phyloP scores from a whole-genome alignment of 1,140 invertebrate species.

The Sarcophaga peregrina region DNA sequence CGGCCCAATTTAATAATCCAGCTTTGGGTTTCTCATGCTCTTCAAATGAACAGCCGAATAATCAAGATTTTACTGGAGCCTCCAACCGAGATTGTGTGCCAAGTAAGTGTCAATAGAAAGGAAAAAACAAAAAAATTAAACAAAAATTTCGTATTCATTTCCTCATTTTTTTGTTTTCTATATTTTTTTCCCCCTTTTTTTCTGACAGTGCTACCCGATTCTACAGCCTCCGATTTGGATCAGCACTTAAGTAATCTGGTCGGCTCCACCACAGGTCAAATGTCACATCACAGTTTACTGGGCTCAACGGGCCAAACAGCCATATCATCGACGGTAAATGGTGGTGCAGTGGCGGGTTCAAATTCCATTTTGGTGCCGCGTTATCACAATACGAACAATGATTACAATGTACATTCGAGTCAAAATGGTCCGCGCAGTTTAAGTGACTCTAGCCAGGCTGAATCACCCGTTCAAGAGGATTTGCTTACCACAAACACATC shows the following conservation, averaged over 20 bases:
- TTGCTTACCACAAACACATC: conserved; percentile 72
- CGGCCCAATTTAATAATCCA: conserved; percentile 76
- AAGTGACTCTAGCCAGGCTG: conserved; percentile 83
- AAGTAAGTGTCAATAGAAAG: conserved; percentile 55
- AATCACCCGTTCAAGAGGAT: conserved; percentile 84
- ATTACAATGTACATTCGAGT: conserved; percentile 65
- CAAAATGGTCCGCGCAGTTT: conserved; percentile 74
- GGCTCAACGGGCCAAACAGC: conserved; percentile 63
- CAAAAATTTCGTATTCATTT: neutral
- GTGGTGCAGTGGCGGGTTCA: conserved; percentile 51
- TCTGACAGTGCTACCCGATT: conserved; percentile 76
- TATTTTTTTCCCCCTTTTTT: conserved; percentile 1
- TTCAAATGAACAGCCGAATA: conserved; percentile 76
- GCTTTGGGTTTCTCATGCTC: conserved; percentile 74
- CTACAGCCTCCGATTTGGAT: conserved; percentile 79
- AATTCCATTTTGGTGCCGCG: conserved; percentile 69
- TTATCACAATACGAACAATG: conserved; percentile 68
- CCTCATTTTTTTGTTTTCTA: neutral
- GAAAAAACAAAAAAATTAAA: neutral
- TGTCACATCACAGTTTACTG: conserved; percentile 65
- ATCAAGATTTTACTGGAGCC: conserved; percentile 74
- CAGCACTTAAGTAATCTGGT: conserved; percentile 80
- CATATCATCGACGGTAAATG: conserved; percentile 67
- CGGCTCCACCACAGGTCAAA: conserved; percentile 69
- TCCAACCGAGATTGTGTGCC: conserved; percentile 66